These are phyloP conservation scores for Falco novaeseelandiae DNA, from an alignment of 2,797 vertebrate species.

Conservation along the genomic window DNA sequence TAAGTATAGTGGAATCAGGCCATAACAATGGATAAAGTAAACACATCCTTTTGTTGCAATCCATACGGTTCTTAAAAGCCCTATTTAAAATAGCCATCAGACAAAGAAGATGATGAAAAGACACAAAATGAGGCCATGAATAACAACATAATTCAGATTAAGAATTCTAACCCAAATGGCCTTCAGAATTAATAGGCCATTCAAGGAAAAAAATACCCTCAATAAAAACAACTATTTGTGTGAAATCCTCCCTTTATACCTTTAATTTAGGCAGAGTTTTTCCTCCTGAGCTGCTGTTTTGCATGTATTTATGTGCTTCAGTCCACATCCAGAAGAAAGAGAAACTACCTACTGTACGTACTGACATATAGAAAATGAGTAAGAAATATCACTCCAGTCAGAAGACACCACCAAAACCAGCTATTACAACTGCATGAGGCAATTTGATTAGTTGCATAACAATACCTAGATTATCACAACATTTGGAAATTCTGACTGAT, in stretches of 20 bases:
- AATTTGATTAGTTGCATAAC: background rate
- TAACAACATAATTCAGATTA: conserved; percentile 35
- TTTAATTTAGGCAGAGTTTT: background rate
- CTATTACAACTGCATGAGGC: background rate
- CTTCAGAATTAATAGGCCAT: conserved; percentile 57
- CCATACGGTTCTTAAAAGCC: conserved; percentile 25
- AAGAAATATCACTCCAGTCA: background rate
- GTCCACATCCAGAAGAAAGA: background rate
- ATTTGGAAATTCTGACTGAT: background rate
- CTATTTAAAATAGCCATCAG: conserved; percentile 27
- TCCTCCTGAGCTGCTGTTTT: background rate
- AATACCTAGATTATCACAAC: background rate
- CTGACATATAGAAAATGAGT: background rate
- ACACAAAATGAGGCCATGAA: conserved; percentile 27
- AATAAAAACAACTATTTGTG: conserved; percentile 25
- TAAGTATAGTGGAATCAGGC: conserved; percentile 9
- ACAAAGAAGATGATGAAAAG: conserved; percentile 41
- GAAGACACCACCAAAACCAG: background rate
- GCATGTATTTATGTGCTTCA: background rate
- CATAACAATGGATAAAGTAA: conserved; percentile 29
- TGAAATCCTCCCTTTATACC: background rate
- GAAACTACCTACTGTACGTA: background rate
- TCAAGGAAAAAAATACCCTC: conserved; percentile 23
- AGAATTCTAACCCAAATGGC: conserved; percentile 31
- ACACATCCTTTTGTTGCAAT: conserved; percentile 36